A percentile compares a stretch with the other conserved stretches of the same genome.
These are phyloP conservation scores for Spheniscus humboldti DNA, from an alignment of 2,797 vertebrate species.

Conservation along the genomic window DNA sequence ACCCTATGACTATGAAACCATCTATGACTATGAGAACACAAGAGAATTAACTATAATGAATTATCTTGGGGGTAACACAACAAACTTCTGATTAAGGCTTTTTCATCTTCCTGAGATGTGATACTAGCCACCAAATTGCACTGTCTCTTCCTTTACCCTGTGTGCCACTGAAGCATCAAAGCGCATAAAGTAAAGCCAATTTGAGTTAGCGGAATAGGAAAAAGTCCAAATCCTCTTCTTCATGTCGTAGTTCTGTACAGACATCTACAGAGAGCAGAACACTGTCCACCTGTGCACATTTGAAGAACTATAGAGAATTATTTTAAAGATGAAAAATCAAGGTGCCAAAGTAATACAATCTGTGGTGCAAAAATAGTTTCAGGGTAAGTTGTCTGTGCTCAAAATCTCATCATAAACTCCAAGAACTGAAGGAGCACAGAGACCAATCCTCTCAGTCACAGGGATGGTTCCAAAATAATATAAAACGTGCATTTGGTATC, in stretches of 20 bases:
- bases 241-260: neutral
- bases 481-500: neutral
- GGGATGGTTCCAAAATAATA: neutral
- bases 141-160: neutral
- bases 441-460: neutral
- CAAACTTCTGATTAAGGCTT: neutral
- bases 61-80: neutral
- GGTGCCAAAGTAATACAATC: neutral
- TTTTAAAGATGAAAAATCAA: conserved; percentile 21
- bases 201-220: neutral
- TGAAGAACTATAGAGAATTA: neutral
- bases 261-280: neutral
- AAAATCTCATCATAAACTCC: conserved; percentile 5
- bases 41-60: neutral
- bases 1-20: neutral
- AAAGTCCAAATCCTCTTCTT: neutral
- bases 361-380: neutral
- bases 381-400: neutral
- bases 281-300: neutral
- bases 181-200: neutral
- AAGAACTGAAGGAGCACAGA: neutral
- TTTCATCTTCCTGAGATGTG: neutral
- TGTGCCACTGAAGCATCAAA: neutral
- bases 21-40: neutral
- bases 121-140: neutral